These are phyloP conservation scores for Sebastes glaucus DNA, from an alignment of 2,797 vertebrate genomes.

Conservation along the genomic window DNA sequence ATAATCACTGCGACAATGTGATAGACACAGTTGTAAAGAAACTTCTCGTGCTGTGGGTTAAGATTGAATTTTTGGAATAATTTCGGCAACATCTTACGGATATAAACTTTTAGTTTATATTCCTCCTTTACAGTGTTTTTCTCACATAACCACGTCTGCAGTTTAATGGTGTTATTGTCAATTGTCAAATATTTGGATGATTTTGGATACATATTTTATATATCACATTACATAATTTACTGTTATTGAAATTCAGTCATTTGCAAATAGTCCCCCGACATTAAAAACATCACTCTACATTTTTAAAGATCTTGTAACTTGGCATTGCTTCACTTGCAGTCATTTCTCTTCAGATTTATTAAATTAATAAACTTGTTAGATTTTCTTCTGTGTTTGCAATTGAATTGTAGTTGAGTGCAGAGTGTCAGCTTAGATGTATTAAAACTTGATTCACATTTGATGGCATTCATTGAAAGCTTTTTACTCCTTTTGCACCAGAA, in stretches of 20 bases:
- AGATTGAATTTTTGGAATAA: neutral
- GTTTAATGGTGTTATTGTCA: neutral
- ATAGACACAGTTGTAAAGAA: neutral
- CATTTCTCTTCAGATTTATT: neutral
- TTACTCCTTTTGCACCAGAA: neutral
- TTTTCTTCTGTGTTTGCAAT: neutral
- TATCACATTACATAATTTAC: neutral
- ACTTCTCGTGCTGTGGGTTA: neutral
- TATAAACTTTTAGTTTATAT: neutral
- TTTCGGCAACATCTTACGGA: neutral
- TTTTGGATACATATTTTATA: neutral
- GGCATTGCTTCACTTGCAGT: neutral
- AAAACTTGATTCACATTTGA: neutral
- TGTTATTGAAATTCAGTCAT: neutral
- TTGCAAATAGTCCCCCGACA: neutral
- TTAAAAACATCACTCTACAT: no score
- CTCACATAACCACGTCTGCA: neutral
- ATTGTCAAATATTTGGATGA: neutral
- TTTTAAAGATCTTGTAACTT: neutral
- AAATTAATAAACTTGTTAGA: neutral
- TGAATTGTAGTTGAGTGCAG: neutral
- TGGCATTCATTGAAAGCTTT: neutral
- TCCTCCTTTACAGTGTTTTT: neutral
- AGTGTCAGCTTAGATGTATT: neutral
- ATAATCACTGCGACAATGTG: neutral